Conservation (phyloP, 2,113 vertebrate species). For the Pterocles orientalis region DNA sequence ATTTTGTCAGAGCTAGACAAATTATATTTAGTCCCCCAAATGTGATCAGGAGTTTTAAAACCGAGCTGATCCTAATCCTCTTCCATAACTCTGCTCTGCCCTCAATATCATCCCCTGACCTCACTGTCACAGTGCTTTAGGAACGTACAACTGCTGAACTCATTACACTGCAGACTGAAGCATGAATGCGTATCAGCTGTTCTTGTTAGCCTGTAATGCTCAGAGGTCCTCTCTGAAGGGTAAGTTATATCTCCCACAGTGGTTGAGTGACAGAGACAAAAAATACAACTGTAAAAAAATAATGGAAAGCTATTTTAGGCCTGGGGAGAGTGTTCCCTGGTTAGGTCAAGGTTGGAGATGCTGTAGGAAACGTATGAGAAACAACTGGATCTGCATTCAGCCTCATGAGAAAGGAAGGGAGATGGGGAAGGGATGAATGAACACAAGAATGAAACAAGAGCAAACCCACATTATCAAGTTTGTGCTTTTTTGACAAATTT, state of each 20-base stretch:
- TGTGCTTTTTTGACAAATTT: conserved; percentile 25
- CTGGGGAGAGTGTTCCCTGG: neutral
- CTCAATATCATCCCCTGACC: neutral
- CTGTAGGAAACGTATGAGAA: conserved; percentile 30
- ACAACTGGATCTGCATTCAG: conserved; percentile 43
- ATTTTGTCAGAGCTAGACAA: neutral
- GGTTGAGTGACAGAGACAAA: neutral
- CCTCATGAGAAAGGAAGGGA: neutral
- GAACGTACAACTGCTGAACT: neutral
- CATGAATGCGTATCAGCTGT: neutral
- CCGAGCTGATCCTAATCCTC: neutral
- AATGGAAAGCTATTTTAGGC: neutral
- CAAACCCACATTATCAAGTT: neutral
- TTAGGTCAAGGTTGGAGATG: neutral
- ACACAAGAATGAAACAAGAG: neutral
- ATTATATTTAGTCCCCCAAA: neutral
- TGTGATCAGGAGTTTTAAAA: neutral
- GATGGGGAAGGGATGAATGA: accelerated
- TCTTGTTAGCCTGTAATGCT: neutral
- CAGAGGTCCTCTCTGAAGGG: neutral
- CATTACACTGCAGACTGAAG: neutral
- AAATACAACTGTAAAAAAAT: neutral
- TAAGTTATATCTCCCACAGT: neutral
- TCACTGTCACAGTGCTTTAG: neutral
- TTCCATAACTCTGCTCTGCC: neutral